A percentile compares a stretch with the other conserved stretches of the same genome.
phyloP scores from a whole-genome alignment of 2,113 vertebrate genomes.

The Dryoscopus gambensis region DNA sequence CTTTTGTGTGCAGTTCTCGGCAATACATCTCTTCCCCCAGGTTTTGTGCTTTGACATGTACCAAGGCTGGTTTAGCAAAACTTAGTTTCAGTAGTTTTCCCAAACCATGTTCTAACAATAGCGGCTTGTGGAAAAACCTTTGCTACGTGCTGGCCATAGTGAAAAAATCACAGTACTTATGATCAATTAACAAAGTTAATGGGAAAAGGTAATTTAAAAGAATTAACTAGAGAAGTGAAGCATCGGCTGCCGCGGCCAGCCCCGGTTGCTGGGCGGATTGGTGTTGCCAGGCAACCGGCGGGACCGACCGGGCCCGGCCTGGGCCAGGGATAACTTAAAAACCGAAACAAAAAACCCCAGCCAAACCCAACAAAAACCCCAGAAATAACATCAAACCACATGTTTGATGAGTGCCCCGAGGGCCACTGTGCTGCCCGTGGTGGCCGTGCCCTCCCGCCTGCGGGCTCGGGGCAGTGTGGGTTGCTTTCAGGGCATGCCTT shows the following conservation, averaged over 20 bases:
- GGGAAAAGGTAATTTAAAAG: not conserved
- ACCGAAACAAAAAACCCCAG: rapidly evolving
- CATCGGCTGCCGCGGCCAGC: rapidly evolving
- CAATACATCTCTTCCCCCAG: not conserved
- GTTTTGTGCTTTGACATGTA: not conserved
- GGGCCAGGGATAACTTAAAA: not conserved
- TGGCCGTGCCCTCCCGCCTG: not conserved
- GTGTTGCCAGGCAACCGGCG: not conserved
- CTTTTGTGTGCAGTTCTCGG: not conserved
- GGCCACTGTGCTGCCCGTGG: not conserved
- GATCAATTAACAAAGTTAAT: no score
- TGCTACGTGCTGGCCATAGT: not conserved
- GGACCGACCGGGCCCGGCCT: rapidly evolving
- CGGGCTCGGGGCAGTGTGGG: rapidly evolving
- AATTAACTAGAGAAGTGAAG: no score
- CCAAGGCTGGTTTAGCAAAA: not conserved
- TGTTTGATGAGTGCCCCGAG: no score
- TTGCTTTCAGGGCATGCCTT: not conserved
- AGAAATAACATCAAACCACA: not conserved
- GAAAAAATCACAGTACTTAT: not conserved
- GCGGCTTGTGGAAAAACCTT: not conserved
- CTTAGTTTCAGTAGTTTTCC: not conserved
- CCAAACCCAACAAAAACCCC: not conserved
- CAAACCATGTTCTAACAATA: rapidly evolving
- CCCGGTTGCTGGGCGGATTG: rapidly evolving